Evolutionary conservation across 1,140 invertebrate species (phyloP), one percentile per base, ranked within the genome.

Genomic region (Drosophila orena): DNA sequence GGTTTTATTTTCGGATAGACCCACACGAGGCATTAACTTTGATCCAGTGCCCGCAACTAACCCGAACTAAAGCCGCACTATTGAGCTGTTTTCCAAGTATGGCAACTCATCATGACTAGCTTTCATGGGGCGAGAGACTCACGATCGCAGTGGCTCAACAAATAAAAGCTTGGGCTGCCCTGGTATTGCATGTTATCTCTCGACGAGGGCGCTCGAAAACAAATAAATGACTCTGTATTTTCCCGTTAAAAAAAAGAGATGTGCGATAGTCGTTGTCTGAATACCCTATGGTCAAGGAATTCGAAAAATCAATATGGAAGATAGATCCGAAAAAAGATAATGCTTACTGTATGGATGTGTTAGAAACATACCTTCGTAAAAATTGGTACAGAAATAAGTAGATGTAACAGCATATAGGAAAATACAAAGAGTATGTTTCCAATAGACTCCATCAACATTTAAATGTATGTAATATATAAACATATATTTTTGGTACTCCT

Each of bases 151-250:
- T 20, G 34, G 30, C 61, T 57, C 35, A 44, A 66, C 42, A 27
- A 35, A 47, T 15, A 42, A 69, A 70, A 66, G 64, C 64, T 66
- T 17, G 35, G 49, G 47, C 47, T 22, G 30, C 43, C 59, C 50
- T 43, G 50, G 40, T 46, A 75, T 75, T 55, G 40, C 71, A 75
- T 75, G 72, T 58, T 76, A 70, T 71, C 68, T 46, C 20, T 35
- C 14, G 12, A 58, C 73, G 42, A 47, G 65, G 60, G 44, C 71
- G 42, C 47, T 20, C 46, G 42, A 53, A 75, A 64, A 42, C 47
- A 65, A 75, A 57, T 34, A 53, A 30, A 49, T 55, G 49, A 38
- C 30, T 30, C 7, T 30, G 47, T 46, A 58, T 27, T 52, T 54
- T 27, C 40, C 27, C 38, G 15, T 10, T 8, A 8, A 30, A 30